Evolutionary conservation across 2,113 vertebrate genomes (phyloP).

Genomic region (Callaeas wilsoni): DNA sequence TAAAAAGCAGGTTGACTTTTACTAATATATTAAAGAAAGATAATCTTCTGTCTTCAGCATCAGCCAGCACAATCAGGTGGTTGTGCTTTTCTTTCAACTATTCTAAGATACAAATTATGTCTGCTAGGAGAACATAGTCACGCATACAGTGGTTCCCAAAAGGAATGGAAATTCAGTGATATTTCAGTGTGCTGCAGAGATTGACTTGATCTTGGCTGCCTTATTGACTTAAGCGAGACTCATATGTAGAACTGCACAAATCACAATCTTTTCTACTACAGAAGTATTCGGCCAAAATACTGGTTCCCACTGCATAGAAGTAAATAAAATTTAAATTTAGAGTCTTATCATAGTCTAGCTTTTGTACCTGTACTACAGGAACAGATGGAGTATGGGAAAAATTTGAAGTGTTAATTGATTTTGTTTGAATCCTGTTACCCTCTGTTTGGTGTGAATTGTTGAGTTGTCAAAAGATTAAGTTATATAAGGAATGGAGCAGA

Average conservation of each 20-base stretch:
- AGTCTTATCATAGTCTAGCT: not conserved
- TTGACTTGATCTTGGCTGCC: not conserved
- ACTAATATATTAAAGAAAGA: not conserved
- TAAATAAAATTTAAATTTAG: slow-evolving; percentile 37
- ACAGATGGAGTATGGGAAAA: slow-evolving; percentile 41
- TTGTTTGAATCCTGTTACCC: slow-evolving; percentile 39
- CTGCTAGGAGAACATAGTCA: not conserved
- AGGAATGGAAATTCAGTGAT: not conserved
- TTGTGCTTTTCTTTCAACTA: not conserved
- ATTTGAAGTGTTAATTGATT: slow-evolving; percentile 52
- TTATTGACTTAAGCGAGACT: not conserved
- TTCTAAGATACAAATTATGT: not conserved
- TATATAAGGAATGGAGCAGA: not conserved
- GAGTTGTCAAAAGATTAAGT: slow-evolving; percentile 19
- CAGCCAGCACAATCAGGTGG: not conserved
- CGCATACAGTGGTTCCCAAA: not conserved
- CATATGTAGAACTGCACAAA: not conserved
- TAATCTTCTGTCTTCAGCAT: not conserved
- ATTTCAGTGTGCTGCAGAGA: not conserved
- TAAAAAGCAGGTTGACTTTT: not conserved
- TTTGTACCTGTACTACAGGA: not conserved
- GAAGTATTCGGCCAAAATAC: not conserved
- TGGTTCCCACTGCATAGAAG: not conserved
- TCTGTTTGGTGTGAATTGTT: slow-evolving; percentile 31
- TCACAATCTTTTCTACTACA: not conserved